Base-by-base conservation (phyloP, 2,888 invertebrate genomes). In the Ischnus inquisitorius region DNA sequence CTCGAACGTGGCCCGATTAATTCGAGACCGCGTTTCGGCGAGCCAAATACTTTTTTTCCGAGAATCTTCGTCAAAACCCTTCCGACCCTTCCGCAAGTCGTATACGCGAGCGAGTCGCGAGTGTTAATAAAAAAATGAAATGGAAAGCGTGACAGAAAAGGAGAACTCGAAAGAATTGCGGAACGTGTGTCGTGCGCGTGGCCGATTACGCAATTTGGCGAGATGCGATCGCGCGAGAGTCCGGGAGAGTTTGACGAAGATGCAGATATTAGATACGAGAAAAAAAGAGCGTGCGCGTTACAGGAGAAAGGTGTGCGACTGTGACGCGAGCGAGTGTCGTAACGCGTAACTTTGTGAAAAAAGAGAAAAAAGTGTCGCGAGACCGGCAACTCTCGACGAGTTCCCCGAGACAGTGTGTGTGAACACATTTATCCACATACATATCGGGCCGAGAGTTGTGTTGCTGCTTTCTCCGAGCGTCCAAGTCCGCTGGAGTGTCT, bases 391-490 rank as follows among this genome's bases (percentile, higher is more conserved):
- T 48, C 46, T 12, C 51, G 41, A 46, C 68, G 74, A 80, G 80
- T 75, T 48, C 28, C 28, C n/a, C 46, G 60, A 14, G 68, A 75
- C 51, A 48, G 68, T 60, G 68, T 75, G 43, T 60, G 8, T 34
- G 8, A 48, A 76, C 51, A 16, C 68, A 51, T 46, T 54, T 54
- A 48, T 78, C 10, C 43, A 14, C 12, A 34, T 34, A 51, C 28
- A 46, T 69, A 71, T 39, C 34, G 62, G 4, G 25, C 68, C 54
- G 54, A 74, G 62, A 72, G 46, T 74, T 46, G 51, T 69, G 34
- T 34, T 34, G 71, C 64, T 82, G 84, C 85, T 86, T 86, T 87
- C 85, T 79, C 81, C 85, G 74, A 75, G 79, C 69, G 60, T 64
- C 71, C 67, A 69, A 82, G 28, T 62, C 62, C 51, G 71, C 34